Conservation (phyloP, 2,888 invertebrate species). For the Hirtodrosophila cameraria region DNA sequence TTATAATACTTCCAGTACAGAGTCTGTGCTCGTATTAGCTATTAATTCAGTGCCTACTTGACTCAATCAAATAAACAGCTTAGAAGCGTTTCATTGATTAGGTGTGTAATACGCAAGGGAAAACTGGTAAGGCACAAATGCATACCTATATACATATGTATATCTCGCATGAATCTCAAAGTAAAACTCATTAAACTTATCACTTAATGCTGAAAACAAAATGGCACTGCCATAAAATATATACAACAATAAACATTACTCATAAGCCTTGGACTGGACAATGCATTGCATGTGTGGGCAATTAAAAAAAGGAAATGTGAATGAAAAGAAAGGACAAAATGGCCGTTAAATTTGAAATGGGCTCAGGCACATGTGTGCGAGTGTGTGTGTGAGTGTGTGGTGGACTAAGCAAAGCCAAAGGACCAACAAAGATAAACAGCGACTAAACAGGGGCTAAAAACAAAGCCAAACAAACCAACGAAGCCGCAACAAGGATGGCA, state of each 20-base stretch:
- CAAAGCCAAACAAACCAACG: constrained; percentile 57
- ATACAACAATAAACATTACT: constrained; percentile 53
- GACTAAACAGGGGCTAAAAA: constrained; percentile 61
- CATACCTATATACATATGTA: constrained; percentile 8
- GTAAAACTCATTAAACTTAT: constrained; percentile 60
- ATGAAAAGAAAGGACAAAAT: constrained; percentile 38
- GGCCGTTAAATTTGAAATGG: constrained; percentile 65
- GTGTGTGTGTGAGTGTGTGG: constrained; percentile 15
- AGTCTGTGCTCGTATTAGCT: not conserved
- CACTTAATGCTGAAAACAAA: constrained; percentile 51
- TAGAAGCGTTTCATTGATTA: constrained; percentile 29
- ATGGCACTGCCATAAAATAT: constrained; percentile 46
- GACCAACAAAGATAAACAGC: constrained; percentile 53
- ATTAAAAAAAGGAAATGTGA: constrained; percentile 49
- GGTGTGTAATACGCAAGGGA: constrained; percentile 44
- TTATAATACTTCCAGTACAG: too few relatives aligned
- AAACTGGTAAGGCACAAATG: too few relatives aligned
- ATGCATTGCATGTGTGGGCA: constrained; percentile 53
- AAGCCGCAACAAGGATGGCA: constrained; percentile 35
- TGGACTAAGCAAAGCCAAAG: constrained; percentile 29
- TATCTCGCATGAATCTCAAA: constrained; percentile 32
- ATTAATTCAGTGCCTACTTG: not conserved
- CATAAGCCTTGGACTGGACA: constrained; percentile 46
- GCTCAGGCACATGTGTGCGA: constrained; percentile 8
- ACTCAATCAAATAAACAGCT: constrained; percentile 35